phyloP scores from a whole-genome alignment of 2,888 invertebrate species.

The Junonia oenone region DNA sequence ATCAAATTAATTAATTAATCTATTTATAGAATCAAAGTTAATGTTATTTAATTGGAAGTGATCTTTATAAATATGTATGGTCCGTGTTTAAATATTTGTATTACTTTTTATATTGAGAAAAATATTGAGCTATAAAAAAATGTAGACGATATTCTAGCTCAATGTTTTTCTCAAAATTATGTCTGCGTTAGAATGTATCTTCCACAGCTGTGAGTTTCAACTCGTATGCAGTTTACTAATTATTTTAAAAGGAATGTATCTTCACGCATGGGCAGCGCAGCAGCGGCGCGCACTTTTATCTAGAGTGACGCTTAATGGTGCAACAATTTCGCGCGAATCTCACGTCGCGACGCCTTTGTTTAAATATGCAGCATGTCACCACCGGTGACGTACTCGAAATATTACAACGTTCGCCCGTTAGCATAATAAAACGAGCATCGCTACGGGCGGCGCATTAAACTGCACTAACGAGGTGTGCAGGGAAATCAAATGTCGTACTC shows the following conservation, averaged over 20 bases:
- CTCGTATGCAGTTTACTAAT: conserved; percentile 8
- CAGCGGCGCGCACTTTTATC: conserved; percentile 30
- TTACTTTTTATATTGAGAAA: background rate
- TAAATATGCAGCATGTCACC: conserved; percentile 69
- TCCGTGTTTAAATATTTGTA: background rate
- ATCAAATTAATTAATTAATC: background rate
- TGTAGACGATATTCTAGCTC: too few relatives aligned
- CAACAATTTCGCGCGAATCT: conserved; percentile 51
- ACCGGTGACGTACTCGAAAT: conserved; percentile 67
- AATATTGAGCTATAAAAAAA: too few relatives aligned
- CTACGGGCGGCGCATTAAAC: conserved; percentile 61
- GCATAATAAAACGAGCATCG: conserved; percentile 70
- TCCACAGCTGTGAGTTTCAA: background rate
- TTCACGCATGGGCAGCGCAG: conserved; percentile 1
- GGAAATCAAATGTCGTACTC: conserved; percentile 41
- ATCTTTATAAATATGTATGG: background rate
- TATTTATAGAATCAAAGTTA: background rate
- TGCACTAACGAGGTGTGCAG: conserved; percentile 42
- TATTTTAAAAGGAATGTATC: conserved; percentile 10
- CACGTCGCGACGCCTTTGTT: conserved; percentile 50
- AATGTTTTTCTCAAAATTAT: too few relatives aligned
- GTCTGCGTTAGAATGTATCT: background rate
- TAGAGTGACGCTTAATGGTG: conserved; percentile 53
- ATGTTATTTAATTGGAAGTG: background rate
- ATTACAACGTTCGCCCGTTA: conserved; percentile 66